These are phyloP conservation scores for Eleginops maclovinus DNA, from an alignment of 2,113 vertebrate species.

Conservation along the genomic window DNA sequence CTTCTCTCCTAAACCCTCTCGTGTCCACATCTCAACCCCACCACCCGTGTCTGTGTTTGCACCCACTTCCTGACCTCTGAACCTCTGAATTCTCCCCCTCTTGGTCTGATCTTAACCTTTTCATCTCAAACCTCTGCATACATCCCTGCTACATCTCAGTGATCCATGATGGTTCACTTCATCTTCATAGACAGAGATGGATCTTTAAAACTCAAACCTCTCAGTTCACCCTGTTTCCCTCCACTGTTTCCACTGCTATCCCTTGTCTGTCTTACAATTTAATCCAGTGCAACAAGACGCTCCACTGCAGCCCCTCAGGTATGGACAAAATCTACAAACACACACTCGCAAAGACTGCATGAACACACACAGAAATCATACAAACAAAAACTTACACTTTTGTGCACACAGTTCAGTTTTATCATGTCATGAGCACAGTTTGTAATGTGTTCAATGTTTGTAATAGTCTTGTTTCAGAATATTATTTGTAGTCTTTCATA, in stretches of 20 bases:
- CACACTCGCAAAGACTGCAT: not conserved
- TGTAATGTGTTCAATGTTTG: not conserved
- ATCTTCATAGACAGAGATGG: not conserved
- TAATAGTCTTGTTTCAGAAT: not conserved
- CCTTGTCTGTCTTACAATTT: slow-evolving; percentile 59
- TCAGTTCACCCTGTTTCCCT: slow-evolving; percentile 5
- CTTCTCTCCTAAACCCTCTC: slow-evolving; percentile 56
- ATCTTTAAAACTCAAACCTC: slow-evolving; percentile 19
- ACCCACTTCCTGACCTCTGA: slow-evolving; percentile 47
- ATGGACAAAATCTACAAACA: slow-evolving; percentile 34
- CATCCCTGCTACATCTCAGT: slow-evolving; percentile 18
- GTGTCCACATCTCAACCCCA: slow-evolving; percentile 56
- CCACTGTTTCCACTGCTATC: slow-evolving; percentile 37
- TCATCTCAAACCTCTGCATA: slow-evolving; percentile 34
- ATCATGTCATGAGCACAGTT: slow-evolving; percentile 9
- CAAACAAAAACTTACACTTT: slow-evolving; percentile 1
- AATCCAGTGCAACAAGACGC: slow-evolving; percentile 63
- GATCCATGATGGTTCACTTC: slow-evolving; percentile 16
- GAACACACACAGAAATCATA: not conserved
- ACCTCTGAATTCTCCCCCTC: slow-evolving; percentile 31
- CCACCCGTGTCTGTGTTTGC: slow-evolving; percentile 61
- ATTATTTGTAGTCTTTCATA: slow-evolving; percentile 9
- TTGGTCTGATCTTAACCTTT: slow-evolving; percentile 42
- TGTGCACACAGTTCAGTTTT: not conserved
- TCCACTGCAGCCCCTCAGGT: slow-evolving; percentile 69